Evolutionary conservation across 1,140 invertebrate species (phyloP).

Genomic region (Dendrolimus kikuchii): DNA sequence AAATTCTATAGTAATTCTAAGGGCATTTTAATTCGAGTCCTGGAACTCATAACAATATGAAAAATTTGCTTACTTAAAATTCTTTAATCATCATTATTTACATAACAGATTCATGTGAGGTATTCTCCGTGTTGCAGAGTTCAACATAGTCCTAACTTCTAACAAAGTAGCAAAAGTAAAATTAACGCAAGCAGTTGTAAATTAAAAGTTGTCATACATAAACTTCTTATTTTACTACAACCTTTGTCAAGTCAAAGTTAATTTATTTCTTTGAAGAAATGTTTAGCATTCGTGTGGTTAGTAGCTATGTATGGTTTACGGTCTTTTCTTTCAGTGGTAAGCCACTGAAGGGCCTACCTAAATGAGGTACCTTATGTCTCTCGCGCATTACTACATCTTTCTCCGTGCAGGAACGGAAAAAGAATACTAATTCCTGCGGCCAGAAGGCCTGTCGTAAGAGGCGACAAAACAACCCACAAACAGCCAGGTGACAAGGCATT

Average conservation of each 20-base stretch:
- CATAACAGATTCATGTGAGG: neutral
- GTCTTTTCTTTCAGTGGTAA: neutral
- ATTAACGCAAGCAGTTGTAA: conserved; percentile 23
- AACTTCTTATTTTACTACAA: conserved; percentile 39
- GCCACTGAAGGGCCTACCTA: neutral
- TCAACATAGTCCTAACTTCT: neutral
- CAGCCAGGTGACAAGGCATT: too few relatives aligned
- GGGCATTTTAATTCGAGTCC: too few relatives aligned
- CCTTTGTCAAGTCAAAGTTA: conserved; percentile 41
- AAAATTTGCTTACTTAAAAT: too few relatives aligned
- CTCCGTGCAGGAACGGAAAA: too few relatives aligned
- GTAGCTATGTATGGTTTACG: neutral
- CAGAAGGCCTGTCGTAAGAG: too few relatives aligned
- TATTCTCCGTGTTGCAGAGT: neutral
- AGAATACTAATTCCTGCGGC: too few relatives aligned
- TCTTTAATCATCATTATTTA: neutral
- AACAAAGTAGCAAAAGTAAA: conserved; percentile 9
- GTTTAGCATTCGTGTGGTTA: neutral
- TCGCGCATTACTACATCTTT: too few relatives aligned
- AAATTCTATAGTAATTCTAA: too few relatives aligned
- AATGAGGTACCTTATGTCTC: too few relatives aligned
- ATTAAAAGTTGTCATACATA: conserved; percentile 44
- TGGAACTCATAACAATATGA: too few relatives aligned
- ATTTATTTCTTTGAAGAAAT: conserved; percentile 35
- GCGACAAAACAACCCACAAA: too few relatives aligned